Conservation (phyloP, 1,140 invertebrate genomes). For the Drosophila eugracilis region DNA sequence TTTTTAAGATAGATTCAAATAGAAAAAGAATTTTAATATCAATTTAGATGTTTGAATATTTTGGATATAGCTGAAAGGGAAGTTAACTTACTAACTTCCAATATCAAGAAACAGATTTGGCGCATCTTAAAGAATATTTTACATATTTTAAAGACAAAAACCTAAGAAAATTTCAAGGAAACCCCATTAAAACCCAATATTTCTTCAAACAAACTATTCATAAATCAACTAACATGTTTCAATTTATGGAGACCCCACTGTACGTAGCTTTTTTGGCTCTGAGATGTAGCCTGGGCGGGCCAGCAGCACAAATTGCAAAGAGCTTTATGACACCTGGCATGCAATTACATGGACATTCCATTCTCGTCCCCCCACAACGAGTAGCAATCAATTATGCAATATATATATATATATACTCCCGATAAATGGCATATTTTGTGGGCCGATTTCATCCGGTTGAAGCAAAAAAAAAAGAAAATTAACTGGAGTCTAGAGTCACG, state of each 20-base stretch:
- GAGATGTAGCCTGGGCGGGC: conserved; percentile 16
- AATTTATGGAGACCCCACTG: conserved; percentile 4
- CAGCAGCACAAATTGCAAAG: conserved; percentile 31
- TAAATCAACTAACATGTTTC: background rate
- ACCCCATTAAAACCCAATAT: background rate
- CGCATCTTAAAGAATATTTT: too few species aligned
- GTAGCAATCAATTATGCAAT: conserved; percentile 60
- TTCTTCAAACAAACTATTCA: background rate
- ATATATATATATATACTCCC: background rate
- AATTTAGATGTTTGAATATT: too few species aligned
- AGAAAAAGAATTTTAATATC: too few species aligned
- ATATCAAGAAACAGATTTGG: too few species aligned
- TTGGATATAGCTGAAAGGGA: too few species aligned
- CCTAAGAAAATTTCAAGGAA: background rate
- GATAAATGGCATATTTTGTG: conserved; percentile 15
- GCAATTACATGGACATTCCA: conserved; percentile 65
- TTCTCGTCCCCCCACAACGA: conserved; percentile 38
- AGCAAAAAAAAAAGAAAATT: too few species aligned
- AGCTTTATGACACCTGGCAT: conserved; percentile 55
- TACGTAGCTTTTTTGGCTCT: conserved; percentile 8
- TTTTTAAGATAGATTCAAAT: too few species aligned
- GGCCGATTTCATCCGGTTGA: conserved; percentile 27
- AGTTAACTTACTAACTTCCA: too few species aligned
- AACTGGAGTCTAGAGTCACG: too few species aligned
- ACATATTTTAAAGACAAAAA: background rate